phyloP scores from a whole-genome alignment of 1,140 invertebrate genomes.

The Anagrus nilaparvatae region DNA sequence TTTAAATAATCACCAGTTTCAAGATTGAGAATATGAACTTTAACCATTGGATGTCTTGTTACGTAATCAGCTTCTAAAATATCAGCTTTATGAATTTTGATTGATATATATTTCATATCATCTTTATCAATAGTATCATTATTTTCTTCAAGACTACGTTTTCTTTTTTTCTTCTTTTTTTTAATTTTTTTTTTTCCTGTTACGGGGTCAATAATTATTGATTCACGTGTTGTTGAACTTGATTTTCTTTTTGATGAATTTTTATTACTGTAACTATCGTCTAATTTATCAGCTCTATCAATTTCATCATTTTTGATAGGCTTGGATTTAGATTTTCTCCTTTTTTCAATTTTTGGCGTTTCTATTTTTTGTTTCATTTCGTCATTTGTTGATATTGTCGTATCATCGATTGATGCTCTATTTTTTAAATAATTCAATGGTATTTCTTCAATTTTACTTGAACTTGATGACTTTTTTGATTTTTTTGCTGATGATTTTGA shows the following conservation, averaged over 20 bases:
- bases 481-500: slow-evolving; percentile 4
- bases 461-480: slow-evolving; percentile 2
- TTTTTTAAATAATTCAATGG: slow-evolving; percentile 8
- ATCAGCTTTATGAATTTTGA: slow-evolving; percentile 31
- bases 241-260: slow-evolving; percentile 6
- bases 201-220: no score
- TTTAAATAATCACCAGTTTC: slow-evolving; percentile 31
- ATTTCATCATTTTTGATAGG: no score
- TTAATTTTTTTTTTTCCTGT: slow-evolving; percentile 13
- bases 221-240: no score
- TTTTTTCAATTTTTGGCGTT: no score
- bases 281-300: no score
- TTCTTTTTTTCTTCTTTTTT: slow-evolving; percentile 19
- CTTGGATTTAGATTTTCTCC: no score
- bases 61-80: slow-evolving; percentile 31
- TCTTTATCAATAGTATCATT: slow-evolving; percentile 2
- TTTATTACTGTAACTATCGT: slow-evolving; percentile 2
- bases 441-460: slow-evolving; percentile 12
- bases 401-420: slow-evolving; percentile 11
- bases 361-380: no score
- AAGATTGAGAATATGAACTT: slow-evolving; percentile 32
- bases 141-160: no score
- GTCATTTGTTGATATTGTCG: slow-evolving; percentile 14
- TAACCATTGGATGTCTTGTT: slow-evolving; percentile 37
- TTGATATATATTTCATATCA: slow-evolving; percentile 24